Percentiles rank a stretch among this genome's conserved stretches.
These are phyloP conservation scores for Corydoras sp. DNA, from an alignment of 2,113 vertebrate species.

Conservation along the genomic window DNA sequence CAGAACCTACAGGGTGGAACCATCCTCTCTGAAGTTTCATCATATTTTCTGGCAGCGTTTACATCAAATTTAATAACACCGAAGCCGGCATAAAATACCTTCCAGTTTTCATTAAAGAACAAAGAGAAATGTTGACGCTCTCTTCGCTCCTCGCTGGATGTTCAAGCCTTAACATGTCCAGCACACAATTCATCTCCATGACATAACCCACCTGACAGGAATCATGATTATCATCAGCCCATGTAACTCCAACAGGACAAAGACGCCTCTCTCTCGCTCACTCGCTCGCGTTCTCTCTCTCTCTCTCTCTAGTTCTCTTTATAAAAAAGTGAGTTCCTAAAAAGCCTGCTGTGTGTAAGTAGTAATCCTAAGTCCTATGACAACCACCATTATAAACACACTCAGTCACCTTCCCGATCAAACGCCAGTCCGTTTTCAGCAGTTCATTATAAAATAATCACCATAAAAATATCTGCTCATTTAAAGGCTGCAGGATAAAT, in stretches of 20 bases:
- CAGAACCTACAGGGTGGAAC: too few species aligned
- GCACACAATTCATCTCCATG: neutral
- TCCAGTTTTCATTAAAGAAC: neutral
- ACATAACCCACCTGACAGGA: slow-evolving; percentile 20
- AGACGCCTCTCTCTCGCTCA: neutral
- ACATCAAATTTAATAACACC: neutral
- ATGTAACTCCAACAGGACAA: slow-evolving; percentile 14
- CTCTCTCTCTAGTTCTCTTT: neutral
- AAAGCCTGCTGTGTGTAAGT: too few species aligned
- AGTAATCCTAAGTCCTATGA: too few species aligned
- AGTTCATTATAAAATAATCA: too few species aligned
- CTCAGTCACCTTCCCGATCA: too few species aligned
- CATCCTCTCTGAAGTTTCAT: too few species aligned
- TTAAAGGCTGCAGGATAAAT: too few species aligned
- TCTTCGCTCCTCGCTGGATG: neutral
- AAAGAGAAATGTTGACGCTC: slow-evolving; percentile 1
- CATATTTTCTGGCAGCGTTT: too few species aligned
- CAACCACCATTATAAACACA: too few species aligned
- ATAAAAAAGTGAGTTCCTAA: too few species aligned
- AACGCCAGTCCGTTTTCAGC: too few species aligned
- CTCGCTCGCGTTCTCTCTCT: neutral
- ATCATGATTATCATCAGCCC: slow-evolving; percentile 25
- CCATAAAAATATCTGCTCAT: too few species aligned
- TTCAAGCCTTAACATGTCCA: slow-evolving; percentile 9
- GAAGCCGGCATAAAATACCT: neutral